phyloP scores from a whole-genome alignment of 2,888 invertebrate genomes.

The Rhabditophanes sp. region DNA sequence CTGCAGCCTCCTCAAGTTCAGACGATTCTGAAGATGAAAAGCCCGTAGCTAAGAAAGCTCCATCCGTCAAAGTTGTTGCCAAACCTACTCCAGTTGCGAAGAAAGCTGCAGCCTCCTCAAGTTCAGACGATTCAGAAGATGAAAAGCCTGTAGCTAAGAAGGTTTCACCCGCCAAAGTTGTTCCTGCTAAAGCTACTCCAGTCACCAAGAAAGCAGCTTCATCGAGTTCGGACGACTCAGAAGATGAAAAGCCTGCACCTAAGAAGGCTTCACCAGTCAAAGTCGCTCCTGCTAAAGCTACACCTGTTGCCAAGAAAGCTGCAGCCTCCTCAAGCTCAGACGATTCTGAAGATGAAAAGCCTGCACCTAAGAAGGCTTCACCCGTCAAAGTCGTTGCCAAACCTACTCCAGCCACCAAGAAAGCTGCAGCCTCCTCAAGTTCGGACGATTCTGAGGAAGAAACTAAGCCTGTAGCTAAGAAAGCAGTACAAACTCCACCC shows the following conservation, averaged over 20 bases:
- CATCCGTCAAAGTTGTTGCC: constrained; percentile 2
- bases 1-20: no score
- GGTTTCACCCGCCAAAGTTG: constrained; percentile 5
- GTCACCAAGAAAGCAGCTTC: constrained; percentile 11
- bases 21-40: constrained; percentile 7
- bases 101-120: constrained; percentile 2
- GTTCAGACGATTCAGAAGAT: constrained; percentile 8
- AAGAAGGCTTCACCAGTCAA: neutral
- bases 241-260: constrained; percentile 8
- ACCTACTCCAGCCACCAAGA: constrained; percentile 1
- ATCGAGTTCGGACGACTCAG: constrained; percentile 11
- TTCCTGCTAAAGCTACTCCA: constrained; percentile 1
- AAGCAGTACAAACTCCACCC: constrained; percentile 1
- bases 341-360: constrained; percentile 6
- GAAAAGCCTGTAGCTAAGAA: constrained; percentile 15
- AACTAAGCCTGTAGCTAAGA: constrained; percentile 10
- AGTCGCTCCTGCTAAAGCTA: neutral
- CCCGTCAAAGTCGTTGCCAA: constrained; percentile 3
- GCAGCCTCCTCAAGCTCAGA: no score
- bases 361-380: neutral
- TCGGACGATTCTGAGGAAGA: constrained; percentile 9
- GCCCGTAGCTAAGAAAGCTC: neutral
- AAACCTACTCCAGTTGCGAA: constrained; percentile 1
- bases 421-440: constrained; percentile 1
- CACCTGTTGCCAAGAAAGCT: no score